Evolutionary conservation across 1,140 invertebrate genomes (phyloP).

Genomic region (Hetaerina americana): DNA sequence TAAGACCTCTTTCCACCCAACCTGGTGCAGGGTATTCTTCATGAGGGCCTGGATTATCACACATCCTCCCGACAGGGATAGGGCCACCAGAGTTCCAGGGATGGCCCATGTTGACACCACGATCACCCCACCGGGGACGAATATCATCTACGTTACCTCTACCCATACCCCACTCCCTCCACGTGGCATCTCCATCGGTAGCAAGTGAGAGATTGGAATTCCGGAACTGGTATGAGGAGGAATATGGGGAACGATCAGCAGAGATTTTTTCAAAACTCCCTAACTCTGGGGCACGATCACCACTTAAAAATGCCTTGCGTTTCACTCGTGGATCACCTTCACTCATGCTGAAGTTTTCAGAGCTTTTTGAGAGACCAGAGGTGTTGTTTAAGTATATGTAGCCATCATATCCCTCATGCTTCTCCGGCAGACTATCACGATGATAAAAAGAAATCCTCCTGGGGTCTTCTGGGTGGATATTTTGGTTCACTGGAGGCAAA

Average conservation of each 20-base stretch:
- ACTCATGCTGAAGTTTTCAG: background rate
- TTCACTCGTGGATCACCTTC: background rate
- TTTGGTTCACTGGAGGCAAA: background rate
- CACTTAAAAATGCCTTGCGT: background rate
- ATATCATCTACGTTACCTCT: background rate
- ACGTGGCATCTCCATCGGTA: background rate
- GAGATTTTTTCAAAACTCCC: background rate
- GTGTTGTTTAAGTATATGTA: background rate
- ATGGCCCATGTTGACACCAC: background rate
- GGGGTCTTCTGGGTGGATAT: background rate
- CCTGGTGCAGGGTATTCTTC: conserved; percentile 20
- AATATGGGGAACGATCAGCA: background rate
- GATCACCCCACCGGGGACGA: background rate
- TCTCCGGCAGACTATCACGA: too few species aligned
- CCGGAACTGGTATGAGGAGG: background rate
- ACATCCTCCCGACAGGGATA: background rate
- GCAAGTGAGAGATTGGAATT: background rate
- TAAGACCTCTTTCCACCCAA: conserved; percentile 26
- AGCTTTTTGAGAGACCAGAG: background rate
- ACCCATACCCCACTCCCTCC: background rate
- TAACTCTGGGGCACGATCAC: background rate
- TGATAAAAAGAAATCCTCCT: too few species aligned
- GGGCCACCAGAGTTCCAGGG: background rate
- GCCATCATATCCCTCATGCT: background rate
- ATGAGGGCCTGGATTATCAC: background rate